phyloP scores from a whole-genome alignment of 2,888 invertebrate species.

The Agonopterix subpropinquella region DNA sequence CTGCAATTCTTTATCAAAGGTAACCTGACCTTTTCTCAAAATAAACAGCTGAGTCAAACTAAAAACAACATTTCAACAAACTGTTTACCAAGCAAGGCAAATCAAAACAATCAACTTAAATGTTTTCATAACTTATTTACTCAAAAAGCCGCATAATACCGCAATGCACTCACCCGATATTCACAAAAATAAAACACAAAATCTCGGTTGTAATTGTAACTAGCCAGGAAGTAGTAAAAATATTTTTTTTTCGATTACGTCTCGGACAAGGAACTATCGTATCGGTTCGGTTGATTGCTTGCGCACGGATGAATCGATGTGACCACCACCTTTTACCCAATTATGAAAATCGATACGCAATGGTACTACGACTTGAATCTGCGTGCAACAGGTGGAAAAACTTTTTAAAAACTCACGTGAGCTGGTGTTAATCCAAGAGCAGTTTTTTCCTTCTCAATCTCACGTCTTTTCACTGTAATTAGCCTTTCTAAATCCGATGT shows the following conservation, averaged over 20 bases:
- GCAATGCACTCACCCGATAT: no score
- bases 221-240: neutral
- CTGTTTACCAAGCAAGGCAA: no score
- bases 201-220: no score
- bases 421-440: conserved; percentile 36
- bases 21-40: no score
- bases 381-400: conserved; percentile 30
- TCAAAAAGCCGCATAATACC: no score
- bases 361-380: conserved; percentile 4
- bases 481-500: conserved; percentile 54
- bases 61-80: no score
- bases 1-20: no score
- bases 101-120: no score
- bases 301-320: conserved; percentile 11
- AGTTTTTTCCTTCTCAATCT: conserved; percentile 61
- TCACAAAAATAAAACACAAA: no score
- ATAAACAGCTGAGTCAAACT: no score
- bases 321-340: neutral
- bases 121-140: no score
- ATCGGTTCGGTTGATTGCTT: no score
- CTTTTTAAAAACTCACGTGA: conserved; percentile 5
- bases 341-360: conserved; percentile 17
- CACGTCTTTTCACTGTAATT: conserved; percentile 60
- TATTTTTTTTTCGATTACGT: neutral
- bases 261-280: neutral